Evolutionary conservation across 1,140 invertebrate species (phyloP).

Genomic region (Zaprionus davidi): DNA sequence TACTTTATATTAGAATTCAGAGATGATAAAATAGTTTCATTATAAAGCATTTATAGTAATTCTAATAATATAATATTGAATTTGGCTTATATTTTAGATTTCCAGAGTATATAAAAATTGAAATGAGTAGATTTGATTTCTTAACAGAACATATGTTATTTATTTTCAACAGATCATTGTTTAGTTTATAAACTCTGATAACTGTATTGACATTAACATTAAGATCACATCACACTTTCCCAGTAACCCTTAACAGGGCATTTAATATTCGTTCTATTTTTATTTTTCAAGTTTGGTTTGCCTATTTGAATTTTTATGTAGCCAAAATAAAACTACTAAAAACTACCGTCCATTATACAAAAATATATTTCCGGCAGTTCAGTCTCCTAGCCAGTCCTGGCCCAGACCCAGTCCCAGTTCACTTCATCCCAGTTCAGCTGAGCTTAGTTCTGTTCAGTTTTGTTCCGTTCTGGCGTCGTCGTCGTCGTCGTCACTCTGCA

Average conservation of each 20-base stretch:
- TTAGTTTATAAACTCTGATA: too few relatives aligned
- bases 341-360: constrained; percentile 52
- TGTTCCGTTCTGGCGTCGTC: constrained; percentile 3
- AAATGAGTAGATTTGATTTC: too few relatives aligned
- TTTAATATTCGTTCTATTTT: constrained; percentile 2
- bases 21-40: too few relatives aligned
- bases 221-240: too few relatives aligned
- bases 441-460: constrained; percentile 6
- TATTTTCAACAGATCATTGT: too few relatives aligned
- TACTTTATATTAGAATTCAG: too few relatives aligned
- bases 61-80: too few relatives aligned
- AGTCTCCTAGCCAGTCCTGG: background rate
- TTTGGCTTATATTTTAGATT: too few relatives aligned
- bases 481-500: constrained; percentile 53
- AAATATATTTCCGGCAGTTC: constrained; percentile 51
- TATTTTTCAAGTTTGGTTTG: constrained; percentile 10
- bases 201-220: too few relatives aligned
- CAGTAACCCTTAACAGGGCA: constrained; percentile 7
- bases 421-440: background rate
- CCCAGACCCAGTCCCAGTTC: background rate
- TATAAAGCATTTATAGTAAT: too few relatives aligned
- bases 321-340: constrained; percentile 12
- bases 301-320: constrained; percentile 43
- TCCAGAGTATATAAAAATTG: too few relatives aligned
- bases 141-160: too few relatives aligned